Evolutionary conservation across 2,113 vertebrate genomes (phyloP), one percentile per base, ranked within the genome.

Genomic region (Lophius piscatorius): DNA sequence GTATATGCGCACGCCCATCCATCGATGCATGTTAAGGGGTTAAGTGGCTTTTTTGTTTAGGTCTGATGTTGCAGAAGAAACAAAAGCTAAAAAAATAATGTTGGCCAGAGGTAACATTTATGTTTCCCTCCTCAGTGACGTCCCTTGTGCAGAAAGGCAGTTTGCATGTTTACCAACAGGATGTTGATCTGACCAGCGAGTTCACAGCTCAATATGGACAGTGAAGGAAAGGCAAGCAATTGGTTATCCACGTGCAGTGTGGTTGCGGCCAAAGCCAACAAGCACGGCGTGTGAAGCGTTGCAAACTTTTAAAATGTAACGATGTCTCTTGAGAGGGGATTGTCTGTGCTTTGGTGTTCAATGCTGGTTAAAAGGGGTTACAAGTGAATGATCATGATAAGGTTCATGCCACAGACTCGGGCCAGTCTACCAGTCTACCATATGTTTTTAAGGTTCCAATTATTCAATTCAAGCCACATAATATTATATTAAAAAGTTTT

Each of bases 81-180:
- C 13, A 28, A 4, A 33, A 9, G 6, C 24, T 21, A 6, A 20
- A 9, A 0, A 1, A 12, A 28, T 29, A 12, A 13, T 46, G 28
- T 50, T 36, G 20, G 24, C 45, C 7, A 8, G 50, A 24, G 46
- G 59, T 80, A 72, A 74, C 61, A 2, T 39, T 29, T 77, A 63
- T 83, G 89, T 88, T 89, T 68, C 71, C 81, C 75, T 85, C 75
- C 70, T 80, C 76, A 92, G 92, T 93, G 92, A 88, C 80, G 76
- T 86, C 86, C 74, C 81, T 73, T 69, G 51, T 76, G 75, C 83
- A 58, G 74, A 91, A 85, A 85, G 84, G 89, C 71, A 91, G 87
- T 88, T 47, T 92, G 34, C 92, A 85, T 91, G 93, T 93, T 65
- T 94, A 93, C 91, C 92, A 93, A 51, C 92, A 94, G 89, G 89